phyloP scores from a whole-genome alignment of 1,140 invertebrate species.

The Pectinophora gossypiella region DNA sequence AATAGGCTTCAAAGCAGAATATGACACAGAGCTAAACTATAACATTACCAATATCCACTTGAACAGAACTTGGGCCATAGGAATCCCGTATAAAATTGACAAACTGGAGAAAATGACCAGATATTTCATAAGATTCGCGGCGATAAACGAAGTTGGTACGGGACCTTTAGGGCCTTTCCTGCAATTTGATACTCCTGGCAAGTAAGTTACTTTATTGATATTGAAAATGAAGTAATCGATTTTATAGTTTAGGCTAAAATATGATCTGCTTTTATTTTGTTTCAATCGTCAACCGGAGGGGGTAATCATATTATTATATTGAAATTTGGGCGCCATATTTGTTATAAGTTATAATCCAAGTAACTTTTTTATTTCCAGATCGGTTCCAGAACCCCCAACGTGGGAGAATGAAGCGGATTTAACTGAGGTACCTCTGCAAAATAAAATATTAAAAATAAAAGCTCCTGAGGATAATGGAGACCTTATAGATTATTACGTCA shows the following conservation, averaged over 20 bases:
- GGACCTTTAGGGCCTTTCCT: slow-evolving; percentile 39
- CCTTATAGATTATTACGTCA: slow-evolving; percentile 41
- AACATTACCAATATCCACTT: slow-evolving; percentile 47
- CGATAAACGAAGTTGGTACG: slow-evolving; percentile 45
- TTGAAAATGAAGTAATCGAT: not conserved
- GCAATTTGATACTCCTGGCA: slow-evolving; percentile 45
- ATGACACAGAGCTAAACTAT: slow-evolving; percentile 44
- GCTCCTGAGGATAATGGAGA: slow-evolving; percentile 31
- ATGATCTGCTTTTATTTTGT: too few relatives aligned
- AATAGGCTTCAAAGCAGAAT: slow-evolving; percentile 48
- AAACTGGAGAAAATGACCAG: slow-evolving; percentile 45
- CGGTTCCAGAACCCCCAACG: slow-evolving; percentile 37
- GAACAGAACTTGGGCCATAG: slow-evolving; percentile 52
- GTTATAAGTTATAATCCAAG: too few relatives aligned
- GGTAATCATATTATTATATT: too few relatives aligned
- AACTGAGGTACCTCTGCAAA: slow-evolving; percentile 3
- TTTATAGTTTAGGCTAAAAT: too few relatives aligned
- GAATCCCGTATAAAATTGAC: slow-evolving; percentile 41
- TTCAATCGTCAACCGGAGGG: too few relatives aligned
- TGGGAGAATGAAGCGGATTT: slow-evolving; percentile 26
- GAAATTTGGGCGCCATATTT: too few relatives aligned
- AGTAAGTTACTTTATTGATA: slow-evolving; percentile 38
- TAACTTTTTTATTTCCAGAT: too few relatives aligned
- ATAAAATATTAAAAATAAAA: slow-evolving; percentile 37
- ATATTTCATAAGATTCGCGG: slow-evolving; percentile 55